Evolutionary conservation across 1,140 invertebrate genomes (phyloP), one percentile per base, ranked within the genome.

Genomic region (Globodera rostochiensis): DNA sequence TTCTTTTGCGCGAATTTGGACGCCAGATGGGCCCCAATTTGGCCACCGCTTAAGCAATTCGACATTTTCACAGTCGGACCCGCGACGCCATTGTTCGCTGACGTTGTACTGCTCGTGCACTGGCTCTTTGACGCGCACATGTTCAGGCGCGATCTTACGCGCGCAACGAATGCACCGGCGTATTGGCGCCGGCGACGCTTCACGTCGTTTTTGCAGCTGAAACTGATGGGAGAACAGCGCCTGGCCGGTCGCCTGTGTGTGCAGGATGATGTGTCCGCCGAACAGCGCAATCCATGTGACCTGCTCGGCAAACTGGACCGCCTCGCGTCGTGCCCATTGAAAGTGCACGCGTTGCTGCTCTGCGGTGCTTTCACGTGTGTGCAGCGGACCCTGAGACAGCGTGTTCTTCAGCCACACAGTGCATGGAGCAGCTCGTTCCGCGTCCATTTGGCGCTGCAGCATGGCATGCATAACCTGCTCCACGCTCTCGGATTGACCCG

Each of bases 231-330:
- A 74, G 19, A 71, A 79, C 3, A 53, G 71, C 64, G 83, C 78
- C 46, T 83, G 75, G 15, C 82, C 73, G 79, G 75, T 77, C 11
- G 87, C 80, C 75, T 84, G 85, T 36, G 84, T 78, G 15, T 73
- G 57, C 45, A 88, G 81, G 13, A 73, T 73, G 71, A 83, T 66
- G 15, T 53, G 71, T 19, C 86, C 86, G 47, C 87, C 87, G 67
- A 83, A 77, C 53, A 80, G 46, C 19, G 86, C 73, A n/a, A 87
- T 84, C 36, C 53, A 53, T 8, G 21, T 49, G 49, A 74, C 46
- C 36, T 81, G 21, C 73, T 84, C 83, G 78, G 83, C 79, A 84
- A 73, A 50, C 45, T 49, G 64, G n/a, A n/a, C 2, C 13, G 21
- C 84, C 70, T 80, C 84, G 64, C 46, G 36, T n/a, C 73, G 73